Evolutionary conservation across 2,888 invertebrate genomes (phyloP), one percentile per base, ranked within the genome.

Genomic region (Hydriomena furcata): DNA sequence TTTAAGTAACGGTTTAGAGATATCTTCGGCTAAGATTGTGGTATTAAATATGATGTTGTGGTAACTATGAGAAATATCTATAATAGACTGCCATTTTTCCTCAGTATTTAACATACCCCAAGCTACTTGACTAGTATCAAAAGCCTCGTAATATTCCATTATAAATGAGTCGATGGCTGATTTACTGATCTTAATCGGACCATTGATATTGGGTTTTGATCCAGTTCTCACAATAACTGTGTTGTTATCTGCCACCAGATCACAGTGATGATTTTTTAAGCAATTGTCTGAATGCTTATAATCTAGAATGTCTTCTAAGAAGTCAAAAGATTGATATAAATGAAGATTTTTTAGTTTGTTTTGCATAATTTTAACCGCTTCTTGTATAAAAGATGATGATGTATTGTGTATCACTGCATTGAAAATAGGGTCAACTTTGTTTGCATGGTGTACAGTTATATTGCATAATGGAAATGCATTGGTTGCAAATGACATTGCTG

Each of bases 121-220:
- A 1, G 84, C 89, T 4, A 88, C 82, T n/a, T 81, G 51, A 0
- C 68, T 46, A 0, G 49, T 20, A 0, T 76, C 56, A n/a, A 86
- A 73, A 0, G 84, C 88, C 65, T 85, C 75, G 59, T 86, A 89
- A 52, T 82, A 80, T 36, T 83, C 76, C 88, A 88, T 89, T 3
- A 83, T 60, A 56, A 90, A 88, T 0, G 84, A 79, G 62, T 90
- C 88, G 0, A 83, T 67, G 0, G 71, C 84, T 0, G 79, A 79
- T 42, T 87, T 87, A 3, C 78, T 68, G 2, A 84, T 71, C 63
- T 86, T 84, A n/a, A 90, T 60, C 0, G 87, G 87, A 0, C 89
- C 89, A 7, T 58, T 61, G 2, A 87, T 25, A 45, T 71, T 70
- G 0, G 88, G 86, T 58, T 84, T 86, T 0, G 60, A 55, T 0